phyloP scores from a whole-genome alignment of 1,140 invertebrate genomes.

The Heliothis subflexa region DNA sequence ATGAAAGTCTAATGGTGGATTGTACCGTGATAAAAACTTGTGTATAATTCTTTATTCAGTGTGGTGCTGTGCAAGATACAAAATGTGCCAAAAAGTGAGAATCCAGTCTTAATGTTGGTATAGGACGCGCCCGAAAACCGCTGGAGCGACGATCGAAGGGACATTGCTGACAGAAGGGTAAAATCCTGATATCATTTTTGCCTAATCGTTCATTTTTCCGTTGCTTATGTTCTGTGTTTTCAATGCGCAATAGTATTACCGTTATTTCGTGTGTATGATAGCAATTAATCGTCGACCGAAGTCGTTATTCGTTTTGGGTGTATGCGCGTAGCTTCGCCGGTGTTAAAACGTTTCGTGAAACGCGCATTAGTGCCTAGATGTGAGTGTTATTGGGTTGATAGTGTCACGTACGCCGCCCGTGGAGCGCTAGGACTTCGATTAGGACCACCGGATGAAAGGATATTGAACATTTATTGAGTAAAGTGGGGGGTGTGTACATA shows the following conservation, averaged over 20 bases:
- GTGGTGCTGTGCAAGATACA: constrained; percentile 80
- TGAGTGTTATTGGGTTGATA: constrained; percentile 50
- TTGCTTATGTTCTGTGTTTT: constrained; percentile 43
- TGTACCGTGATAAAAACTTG: constrained; percentile 81
- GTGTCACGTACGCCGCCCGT: constrained; percentile 49
- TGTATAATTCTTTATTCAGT: constrained; percentile 79
- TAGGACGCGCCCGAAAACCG: constrained; percentile 80
- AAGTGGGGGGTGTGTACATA: constrained; percentile 49
- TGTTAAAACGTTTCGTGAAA: constrained; percentile 57
- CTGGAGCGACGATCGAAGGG: constrained; percentile 78
- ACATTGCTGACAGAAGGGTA: constrained; percentile 85
- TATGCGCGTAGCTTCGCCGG: constrained; percentile 55
- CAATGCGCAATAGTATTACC: neutral
- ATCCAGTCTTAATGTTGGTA: constrained; percentile 86
- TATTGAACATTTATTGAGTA: constrained; percentile 50
- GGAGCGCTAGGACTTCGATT: constrained; percentile 5
- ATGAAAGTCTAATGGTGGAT: constrained; percentile 84
- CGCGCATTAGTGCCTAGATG: constrained; percentile 53
- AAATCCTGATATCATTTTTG: constrained; percentile 74
- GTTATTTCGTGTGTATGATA: neutral
- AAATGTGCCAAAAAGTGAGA: constrained; percentile 86
- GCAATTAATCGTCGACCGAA: constrained; percentile 12
- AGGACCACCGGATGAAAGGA: constrained; percentile 24
- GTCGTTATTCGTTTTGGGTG: constrained; percentile 49
- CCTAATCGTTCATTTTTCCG: constrained; percentile 48